Percentiles rank a stretch among this genome's conserved stretches.
Evolutionary conservation across 2,113 vertebrate genomes (phyloP).

Genomic region (Myotis yumanensis): DNA sequence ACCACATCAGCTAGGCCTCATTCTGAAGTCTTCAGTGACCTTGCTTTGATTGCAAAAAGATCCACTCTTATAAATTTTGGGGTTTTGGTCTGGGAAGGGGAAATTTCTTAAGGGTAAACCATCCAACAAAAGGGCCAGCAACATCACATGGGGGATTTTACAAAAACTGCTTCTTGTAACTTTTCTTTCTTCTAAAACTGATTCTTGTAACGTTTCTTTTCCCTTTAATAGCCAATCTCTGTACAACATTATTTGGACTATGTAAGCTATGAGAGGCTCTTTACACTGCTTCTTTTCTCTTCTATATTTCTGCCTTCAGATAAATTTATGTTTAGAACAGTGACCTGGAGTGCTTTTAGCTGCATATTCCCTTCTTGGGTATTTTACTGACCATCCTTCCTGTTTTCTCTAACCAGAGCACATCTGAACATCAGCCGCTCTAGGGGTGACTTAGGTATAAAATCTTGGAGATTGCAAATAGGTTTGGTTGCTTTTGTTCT

Average conservation of each 20-base stretch:
- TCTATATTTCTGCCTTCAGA: neutral
- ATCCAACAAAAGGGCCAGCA: neutral
- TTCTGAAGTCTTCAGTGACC: neutral
- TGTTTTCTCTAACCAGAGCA: neutral
- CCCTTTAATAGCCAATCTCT: neutral
- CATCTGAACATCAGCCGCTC: neutral
- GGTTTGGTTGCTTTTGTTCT: neutral
- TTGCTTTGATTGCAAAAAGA: slow-evolving; percentile 38
- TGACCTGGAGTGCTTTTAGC: neutral
- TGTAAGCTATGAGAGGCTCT: neutral
- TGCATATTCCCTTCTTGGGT: neutral
- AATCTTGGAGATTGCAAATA: neutral
- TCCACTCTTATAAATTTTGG: neutral
- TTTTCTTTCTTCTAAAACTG: slow-evolving; percentile 19
- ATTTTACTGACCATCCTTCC: slow-evolving; percentile 3
- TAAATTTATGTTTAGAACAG: slow-evolving; percentile 13
- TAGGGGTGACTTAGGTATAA: neutral
- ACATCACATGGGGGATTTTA: neutral
- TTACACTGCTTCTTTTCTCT: neutral
- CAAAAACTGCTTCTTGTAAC: neutral
- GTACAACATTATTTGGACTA: neutral
- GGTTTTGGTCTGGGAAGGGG: neutral
- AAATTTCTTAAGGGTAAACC: slow-evolving; percentile 13
- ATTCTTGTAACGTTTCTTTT: slow-evolving; percentile 29
- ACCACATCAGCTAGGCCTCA: neutral